Evolutionary conservation across 2,888 invertebrate species (phyloP), one percentile per base, ranked within the genome.

Genomic region (Chrysodeixis includens): DNA sequence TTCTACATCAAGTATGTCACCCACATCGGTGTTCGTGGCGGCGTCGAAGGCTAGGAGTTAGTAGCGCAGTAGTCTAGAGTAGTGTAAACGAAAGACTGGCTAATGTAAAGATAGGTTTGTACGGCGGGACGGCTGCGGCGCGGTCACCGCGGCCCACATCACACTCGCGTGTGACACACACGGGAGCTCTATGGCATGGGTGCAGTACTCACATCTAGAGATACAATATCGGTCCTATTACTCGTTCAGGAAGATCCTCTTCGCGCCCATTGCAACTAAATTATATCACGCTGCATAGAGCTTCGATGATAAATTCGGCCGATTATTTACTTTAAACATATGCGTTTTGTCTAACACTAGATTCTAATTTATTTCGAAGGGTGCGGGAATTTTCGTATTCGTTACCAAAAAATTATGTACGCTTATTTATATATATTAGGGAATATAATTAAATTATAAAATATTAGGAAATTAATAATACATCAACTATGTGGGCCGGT

Each of bases 21-120:
- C 30, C 16, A 26, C 57, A 16, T 4, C 2, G 7, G 62, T 46
- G 30, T 30, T 30, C 3, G 62, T 30, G 59, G 71, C 62, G 69
- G 70, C 70, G 74, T 55, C 66, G 70, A 68, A 53, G 65, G 74
- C 70, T 76, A 71, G 72, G 49, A 76, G 76, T 58, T 71, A 69
- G 76, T 77, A 79, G 84, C 75, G 84, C 79, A 71, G 81, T 86
- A 85, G 84, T 79, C 71, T 91, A 90, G 91, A 86, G 92, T 93
- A 93, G 92, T 88, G 92, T 85, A 93, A 94, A 90, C 92, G 93
- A 94, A 94, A 94, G 94, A 94, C 94, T 94, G 94, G 94, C 90
- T 93, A 92, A 92, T 87, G 92, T 93, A 90, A 90, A 80, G 85
- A 82, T 84, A 88, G 88, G 81, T 84, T 84, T 78, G 83, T 78